Evolutionary conservation across 2,797 vertebrate species (phyloP).

Genomic region (Calcarius lapponicus): DNA sequence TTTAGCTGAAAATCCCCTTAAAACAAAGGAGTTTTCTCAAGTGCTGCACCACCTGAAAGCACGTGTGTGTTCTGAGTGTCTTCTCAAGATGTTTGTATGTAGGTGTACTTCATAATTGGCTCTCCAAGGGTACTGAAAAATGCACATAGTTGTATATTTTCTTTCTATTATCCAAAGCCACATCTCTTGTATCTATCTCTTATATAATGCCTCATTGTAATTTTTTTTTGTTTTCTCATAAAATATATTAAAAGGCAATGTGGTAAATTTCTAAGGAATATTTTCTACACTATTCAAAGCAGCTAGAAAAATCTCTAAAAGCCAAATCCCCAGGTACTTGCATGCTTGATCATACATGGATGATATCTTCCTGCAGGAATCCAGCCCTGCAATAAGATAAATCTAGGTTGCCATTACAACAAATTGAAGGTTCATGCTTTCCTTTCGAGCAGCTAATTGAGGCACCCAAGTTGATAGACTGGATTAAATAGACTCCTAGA

Average conservation of each 20-base stretch:
- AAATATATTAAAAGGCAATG: not conserved
- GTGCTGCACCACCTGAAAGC: not conserved
- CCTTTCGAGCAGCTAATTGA: slow-evolving; percentile 53
- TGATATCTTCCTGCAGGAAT: not conserved
- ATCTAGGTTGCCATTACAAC: not conserved
- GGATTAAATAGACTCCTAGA: slow-evolving; percentile 34
- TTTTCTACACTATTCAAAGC: not conserved
- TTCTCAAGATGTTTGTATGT: not conserved
- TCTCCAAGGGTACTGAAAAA: not conserved
- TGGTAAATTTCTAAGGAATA: not conserved
- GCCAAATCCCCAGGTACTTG: not conserved
- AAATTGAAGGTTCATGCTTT: slow-evolving; percentile 30
- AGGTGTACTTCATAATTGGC: not conserved
- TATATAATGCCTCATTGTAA: not conserved
- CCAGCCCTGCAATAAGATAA: not conserved
- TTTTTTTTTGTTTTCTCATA: not conserved
- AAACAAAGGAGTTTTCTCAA: not conserved
- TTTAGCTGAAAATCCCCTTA: not conserved
- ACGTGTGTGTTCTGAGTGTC: not conserved
- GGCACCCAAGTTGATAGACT: not conserved
- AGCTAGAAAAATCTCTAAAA: not conserved
- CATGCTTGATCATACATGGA: not conserved
- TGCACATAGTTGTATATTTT: not conserved
- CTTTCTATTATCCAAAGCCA: not conserved
- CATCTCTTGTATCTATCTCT: not conserved